Percentiles rank a stretch among this genome's conserved stretches.
Evolutionary conservation across 2,797 vertebrate species (phyloP).

Genomic region (Chelmon rostratus): DNA sequence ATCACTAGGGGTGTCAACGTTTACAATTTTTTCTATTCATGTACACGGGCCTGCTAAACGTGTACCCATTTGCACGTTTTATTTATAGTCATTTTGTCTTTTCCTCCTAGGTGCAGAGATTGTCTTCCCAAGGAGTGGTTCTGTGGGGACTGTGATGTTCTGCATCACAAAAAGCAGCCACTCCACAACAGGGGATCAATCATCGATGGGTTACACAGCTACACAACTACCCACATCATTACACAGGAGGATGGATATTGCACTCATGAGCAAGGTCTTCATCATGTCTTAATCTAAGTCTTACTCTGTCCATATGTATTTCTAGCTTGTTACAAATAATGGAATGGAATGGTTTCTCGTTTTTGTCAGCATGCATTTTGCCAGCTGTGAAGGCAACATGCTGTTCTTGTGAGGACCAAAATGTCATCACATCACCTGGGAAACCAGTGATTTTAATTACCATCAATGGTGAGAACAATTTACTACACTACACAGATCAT

Average conservation of each 20-base stretch:
- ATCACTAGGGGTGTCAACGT: no score
- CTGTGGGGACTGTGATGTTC: conserved; percentile 3
- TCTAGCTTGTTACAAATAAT: background rate
- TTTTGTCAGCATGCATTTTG: background rate
- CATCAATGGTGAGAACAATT: background rate
- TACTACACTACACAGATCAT: background rate
- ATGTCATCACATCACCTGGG: background rate
- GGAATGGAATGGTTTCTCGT: background rate
- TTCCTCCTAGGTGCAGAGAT: background rate
- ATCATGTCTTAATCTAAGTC: background rate
- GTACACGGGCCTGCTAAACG: no score
- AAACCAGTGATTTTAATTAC: conserved; percentile 2
- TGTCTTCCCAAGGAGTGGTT: conserved; percentile 5
- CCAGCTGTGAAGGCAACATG: background rate
- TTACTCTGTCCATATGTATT: background rate
- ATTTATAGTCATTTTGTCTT: background rate
- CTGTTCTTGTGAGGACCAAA: background rate
- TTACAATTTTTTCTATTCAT: no score
- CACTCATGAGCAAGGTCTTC: no score
- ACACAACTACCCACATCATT: background rate
- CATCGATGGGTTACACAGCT: background rate
- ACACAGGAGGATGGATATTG: background rate
- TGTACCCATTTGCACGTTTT: background rate
- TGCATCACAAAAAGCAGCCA: background rate
- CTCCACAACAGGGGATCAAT: background rate